These are phyloP conservation scores for Yponomeuta sedellus DNA, from an alignment of 2,888 invertebrate genomes.

Conservation along the genomic window DNA sequence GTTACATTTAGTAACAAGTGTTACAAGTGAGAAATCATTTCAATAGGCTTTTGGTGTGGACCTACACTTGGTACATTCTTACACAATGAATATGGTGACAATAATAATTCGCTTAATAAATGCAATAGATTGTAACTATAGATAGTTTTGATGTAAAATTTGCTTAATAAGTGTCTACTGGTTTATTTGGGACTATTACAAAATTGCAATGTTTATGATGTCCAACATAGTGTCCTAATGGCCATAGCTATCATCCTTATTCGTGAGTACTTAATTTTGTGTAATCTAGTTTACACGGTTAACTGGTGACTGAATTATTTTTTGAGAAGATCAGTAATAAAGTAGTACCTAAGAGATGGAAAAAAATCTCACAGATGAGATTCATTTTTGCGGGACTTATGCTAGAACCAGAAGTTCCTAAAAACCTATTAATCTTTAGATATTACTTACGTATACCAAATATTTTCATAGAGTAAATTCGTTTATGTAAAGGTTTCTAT, in stretches of 20 bases:
- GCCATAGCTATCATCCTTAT: too few species aligned
- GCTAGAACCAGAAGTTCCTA: slow-evolving; percentile 56
- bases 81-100: slow-evolving; percentile 58
- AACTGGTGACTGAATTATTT: neutral
- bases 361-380: neutral
- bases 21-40: neutral
- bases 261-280: neutral
- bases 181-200: too few species aligned
- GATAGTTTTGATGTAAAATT: slow-evolving; percentile 22
- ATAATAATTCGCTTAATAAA: slow-evolving; percentile 59
- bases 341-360: too few species aligned
- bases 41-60: neutral
- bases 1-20: too few species aligned
- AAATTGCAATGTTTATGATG: too few species aligned
- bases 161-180: slow-evolving; percentile 4
- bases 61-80: slow-evolving; percentile 2
- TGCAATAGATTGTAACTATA: slow-evolving; percentile 33
- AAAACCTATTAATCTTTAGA: slow-evolving; percentile 46
- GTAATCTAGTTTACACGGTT: too few species aligned
- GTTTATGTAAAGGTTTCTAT: slow-evolving; percentile 65
- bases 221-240: too few species aligned
- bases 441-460: slow-evolving; percentile 22
- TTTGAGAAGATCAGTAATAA: too few species aligned
- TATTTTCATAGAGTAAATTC: slow-evolving; percentile 32
- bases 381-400: neutral